Evolutionary conservation across 2,888 invertebrate species (phyloP), one percentile per base, ranked within the genome.

Genomic region (Listrodromus nycthemerus): DNA sequence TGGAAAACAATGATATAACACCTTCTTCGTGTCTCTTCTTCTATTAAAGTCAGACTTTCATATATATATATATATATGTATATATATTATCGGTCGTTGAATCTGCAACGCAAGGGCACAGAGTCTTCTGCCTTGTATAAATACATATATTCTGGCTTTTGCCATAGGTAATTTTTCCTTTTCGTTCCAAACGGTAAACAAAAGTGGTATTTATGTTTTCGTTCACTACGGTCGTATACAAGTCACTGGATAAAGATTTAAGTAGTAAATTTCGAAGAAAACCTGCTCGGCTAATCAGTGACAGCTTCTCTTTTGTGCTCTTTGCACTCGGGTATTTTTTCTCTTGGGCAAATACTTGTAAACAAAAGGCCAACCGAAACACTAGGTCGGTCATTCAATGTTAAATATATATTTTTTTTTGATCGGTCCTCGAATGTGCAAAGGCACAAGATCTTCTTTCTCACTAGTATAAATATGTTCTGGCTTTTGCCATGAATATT

Each of bases 171-270:
- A 8, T 21, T 10, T 21, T 52, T n/a, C 19, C 1, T 52, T 21
- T 21, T 2, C 19, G 21, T 52, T 21, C 21, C 19, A 10, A 21
- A 52, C 21, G 21, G 19, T 21, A 8, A 21, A 19, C 8, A 52
- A 52, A 8, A 21, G 21, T 52, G 21, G 21, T 61, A 50, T 70
- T 65, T 63, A 48, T 13, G 61, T 41, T 2, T 21, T 30, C 45
- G 65, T 63, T 52, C 52, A 48, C 63, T 33, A 24, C 55, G 27
- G 65, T 8, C 52, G 50, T 52, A 41, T 30, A 30, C 61, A 52
- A 27, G 41, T 55, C 76, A 45, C 21, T 24, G 67, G 77, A 82
- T 78, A 48, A 73, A 61, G 67, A 67, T 78, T 76, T 67, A 6
- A 33, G 69, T n/a, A n/a, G n/a, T n/a, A n/a, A n/a, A n/a, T n/a